Evolutionary conservation across 2,797 vertebrate genomes (phyloP).

Genomic region (Lateolabrax maculatus): DNA sequence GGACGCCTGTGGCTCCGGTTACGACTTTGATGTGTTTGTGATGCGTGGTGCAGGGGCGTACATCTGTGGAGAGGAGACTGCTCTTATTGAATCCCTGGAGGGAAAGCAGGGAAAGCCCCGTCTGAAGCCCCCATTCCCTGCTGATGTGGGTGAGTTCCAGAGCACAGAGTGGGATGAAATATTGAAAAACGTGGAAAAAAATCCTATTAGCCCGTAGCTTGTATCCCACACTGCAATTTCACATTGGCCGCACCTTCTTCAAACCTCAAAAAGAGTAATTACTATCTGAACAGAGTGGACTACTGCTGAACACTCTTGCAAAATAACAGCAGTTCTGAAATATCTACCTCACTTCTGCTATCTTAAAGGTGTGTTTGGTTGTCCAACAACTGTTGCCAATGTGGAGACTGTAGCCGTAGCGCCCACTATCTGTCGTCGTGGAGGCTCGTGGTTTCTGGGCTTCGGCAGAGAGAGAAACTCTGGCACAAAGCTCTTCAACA

Average conservation of each 20-base stretch:
- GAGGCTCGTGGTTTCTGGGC: constrained; percentile 92
- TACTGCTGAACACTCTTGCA: not conserved
- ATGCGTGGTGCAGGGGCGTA: constrained; percentile 95
- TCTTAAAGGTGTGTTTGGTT: constrained; percentile 92
- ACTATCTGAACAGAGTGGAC: not conserved
- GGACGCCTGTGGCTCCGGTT: constrained; percentile 91
- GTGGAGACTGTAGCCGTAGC: constrained; percentile 96
- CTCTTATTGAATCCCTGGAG: constrained; percentile 96
- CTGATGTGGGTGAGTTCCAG: constrained; percentile 90
- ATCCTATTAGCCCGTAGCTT: not conserved
- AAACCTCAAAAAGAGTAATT: not conserved
- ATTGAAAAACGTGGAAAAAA: not conserved
- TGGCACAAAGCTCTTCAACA: constrained; percentile 97
- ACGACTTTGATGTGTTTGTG: constrained; percentile 95
- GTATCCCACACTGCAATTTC: not conserved
- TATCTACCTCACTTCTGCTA: not conserved
- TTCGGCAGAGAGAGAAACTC: constrained; percentile 96
- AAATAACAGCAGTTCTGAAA: constrained; percentile 4
- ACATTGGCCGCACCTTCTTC: not conserved
- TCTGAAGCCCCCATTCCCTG: constrained; percentile 95
- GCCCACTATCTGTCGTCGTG: constrained; percentile 95
- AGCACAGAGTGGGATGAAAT: not conserved
- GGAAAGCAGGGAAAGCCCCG: constrained; percentile 98
- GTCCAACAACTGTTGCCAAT: constrained; percentile 96
- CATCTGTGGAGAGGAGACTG: constrained; percentile 97